Percentiles rank a stretch among this genome's conserved stretches.
Evolutionary conservation across 2,888 invertebrate species (phyloP).

Genomic region (Epicampocera succincta): DNA sequence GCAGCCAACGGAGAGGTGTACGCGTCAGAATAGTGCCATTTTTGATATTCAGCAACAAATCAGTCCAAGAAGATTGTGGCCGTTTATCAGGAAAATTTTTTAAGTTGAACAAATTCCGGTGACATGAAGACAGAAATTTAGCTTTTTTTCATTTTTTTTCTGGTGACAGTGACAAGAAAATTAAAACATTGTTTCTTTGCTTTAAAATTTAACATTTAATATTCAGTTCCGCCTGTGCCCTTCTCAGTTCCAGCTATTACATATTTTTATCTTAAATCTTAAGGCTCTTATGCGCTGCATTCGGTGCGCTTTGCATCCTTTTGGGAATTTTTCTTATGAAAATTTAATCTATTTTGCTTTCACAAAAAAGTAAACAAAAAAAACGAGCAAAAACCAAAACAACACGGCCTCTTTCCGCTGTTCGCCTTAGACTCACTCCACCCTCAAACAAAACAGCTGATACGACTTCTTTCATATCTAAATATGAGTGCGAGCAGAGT

Average conservation of each 20-base stretch:
- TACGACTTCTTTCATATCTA: conserved; percentile 58
- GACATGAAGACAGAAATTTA: no score
- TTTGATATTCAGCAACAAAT: no score
- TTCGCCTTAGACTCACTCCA: not conserved
- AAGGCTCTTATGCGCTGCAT: conserved; percentile 46
- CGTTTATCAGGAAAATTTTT: no score
- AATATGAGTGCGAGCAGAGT: conserved; percentile 54
- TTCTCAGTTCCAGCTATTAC: not conserved
- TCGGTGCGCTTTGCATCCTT: conserved; percentile 35
- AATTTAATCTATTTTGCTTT: conserved; percentile 60
- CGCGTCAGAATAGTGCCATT: no score
- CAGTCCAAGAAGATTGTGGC: not conserved
- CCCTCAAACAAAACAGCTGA: conserved; percentile 16
- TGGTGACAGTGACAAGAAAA: no score
- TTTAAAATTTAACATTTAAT: no score
- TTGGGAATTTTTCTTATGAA: conserved; percentile 54
- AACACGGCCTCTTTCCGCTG: not conserved
- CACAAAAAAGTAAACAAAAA: no score
- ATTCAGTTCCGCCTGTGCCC: not conserved
- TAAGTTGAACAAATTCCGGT: no score
- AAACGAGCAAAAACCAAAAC: no score
- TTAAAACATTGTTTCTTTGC: no score
- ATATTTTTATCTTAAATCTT: conserved; percentile 48
- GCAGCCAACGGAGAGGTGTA: conserved; percentile 28
- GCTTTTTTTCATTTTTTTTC: no score